Conservation (phyloP, 2,888 invertebrate species). For the Trypoxylon attenuatum region DNA sequence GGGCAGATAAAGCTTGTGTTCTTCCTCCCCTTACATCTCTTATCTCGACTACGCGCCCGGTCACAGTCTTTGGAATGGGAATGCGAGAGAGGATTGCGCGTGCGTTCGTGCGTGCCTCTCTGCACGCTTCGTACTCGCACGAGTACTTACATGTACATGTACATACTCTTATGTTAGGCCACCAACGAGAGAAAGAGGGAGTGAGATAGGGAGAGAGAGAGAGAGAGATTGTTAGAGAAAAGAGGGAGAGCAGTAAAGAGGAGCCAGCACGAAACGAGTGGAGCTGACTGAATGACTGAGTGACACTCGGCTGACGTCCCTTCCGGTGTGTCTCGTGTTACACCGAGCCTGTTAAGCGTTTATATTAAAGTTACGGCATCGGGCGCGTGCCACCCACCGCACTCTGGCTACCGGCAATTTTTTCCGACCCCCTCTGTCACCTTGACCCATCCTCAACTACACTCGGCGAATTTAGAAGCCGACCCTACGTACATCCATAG, state of each 20-base stretch:
- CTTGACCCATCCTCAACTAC: conserved; percentile 29
- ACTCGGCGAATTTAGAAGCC: no score
- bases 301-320: conserved; percentile 71
- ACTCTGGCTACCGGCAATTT: conserved; percentile 36
- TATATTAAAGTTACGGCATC: conserved; percentile 71
- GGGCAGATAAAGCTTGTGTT: conserved; percentile 43
- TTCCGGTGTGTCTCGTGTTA: conserved; percentile 73
- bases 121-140: conserved; percentile 31
- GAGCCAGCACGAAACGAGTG: conserved; percentile 45
- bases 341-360: conserved; percentile 68
- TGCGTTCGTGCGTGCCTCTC: conserved; percentile 29
- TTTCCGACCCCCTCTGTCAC: conserved; percentile 28
- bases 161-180: no score
- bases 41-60: conserved; percentile 40
- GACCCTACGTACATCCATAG: background rate
- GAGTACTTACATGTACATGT: conserved; percentile 37
- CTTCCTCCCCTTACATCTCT: conserved; percentile 26
- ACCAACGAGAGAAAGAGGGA: conserved; percentile 18
- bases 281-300: conserved; percentile 65
- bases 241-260: conserved; percentile 29
- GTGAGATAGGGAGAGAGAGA: background rate
- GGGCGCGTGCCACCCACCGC: conserved; percentile 72
- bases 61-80: conserved; percentile 49
- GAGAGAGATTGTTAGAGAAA: conserved; percentile 5
- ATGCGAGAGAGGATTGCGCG: conserved; percentile 37